These are phyloP conservation scores for Mormyrops attenuatus DNA, from an alignment of 2,797 vertebrate genomes.

Conservation along the genomic window DNA sequence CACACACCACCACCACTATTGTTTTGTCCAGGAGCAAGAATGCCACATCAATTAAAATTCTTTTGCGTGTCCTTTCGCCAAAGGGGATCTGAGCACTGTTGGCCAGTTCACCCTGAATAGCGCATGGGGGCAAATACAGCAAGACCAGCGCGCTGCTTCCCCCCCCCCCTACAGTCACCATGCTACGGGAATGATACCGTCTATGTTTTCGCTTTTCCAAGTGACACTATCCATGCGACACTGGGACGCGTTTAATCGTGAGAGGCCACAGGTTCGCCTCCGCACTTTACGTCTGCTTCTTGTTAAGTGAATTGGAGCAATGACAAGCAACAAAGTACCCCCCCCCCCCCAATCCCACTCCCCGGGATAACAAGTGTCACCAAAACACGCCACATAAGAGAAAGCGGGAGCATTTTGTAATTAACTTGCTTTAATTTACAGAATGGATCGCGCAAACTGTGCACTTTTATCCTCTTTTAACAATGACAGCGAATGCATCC, in stretches of 20 bases:
- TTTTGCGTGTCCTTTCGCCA: slow-evolving; percentile 3
- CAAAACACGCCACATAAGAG: neutral
- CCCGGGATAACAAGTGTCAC: neutral
- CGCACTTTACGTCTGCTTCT: neutral
- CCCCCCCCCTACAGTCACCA: neutral
- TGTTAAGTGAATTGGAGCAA: neutral
- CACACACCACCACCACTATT: neutral
- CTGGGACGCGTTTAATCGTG: neutral
- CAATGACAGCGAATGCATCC: neutral
- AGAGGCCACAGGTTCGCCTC: neutral
- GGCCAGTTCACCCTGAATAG: slow-evolving; percentile 1
- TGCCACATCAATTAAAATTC: slow-evolving; percentile 18
- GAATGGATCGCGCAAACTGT: neutral
- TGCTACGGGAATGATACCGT: neutral
- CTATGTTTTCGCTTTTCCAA: neutral
- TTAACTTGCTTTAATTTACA: neutral
- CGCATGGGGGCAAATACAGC: neutral
- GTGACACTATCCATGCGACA: neutral
- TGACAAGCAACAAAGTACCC: neutral
- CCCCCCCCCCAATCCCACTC: neutral
- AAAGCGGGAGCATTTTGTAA: neutral
- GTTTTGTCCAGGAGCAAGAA: slow-evolving; percentile 13
- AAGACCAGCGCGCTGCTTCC: neutral
- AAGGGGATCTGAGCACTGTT: neutral
- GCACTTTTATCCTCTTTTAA: neutral